phyloP scores from a whole-genome alignment of 2,888 invertebrate genomes.

The Drosophila crucigera region DNA sequence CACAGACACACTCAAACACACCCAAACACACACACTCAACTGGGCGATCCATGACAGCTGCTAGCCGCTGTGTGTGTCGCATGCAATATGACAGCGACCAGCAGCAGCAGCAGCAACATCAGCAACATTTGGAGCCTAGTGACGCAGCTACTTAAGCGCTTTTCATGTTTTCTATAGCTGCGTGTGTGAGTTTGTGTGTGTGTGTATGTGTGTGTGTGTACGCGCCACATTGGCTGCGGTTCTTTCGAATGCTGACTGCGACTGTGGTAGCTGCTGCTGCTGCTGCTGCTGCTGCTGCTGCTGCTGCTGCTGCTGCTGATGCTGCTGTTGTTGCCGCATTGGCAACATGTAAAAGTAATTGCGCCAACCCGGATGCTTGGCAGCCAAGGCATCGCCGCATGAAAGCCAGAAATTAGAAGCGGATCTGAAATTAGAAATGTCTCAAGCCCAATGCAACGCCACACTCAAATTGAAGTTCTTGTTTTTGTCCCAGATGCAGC shows the following conservation, averaged over 20 bases:
- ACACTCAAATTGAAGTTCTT: constrained; percentile 9
- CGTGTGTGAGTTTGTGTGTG: constrained; percentile 25
- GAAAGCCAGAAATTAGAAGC: constrained; percentile 80
- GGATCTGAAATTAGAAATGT: constrained; percentile 80
- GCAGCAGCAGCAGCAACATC: constrained; percentile 41
- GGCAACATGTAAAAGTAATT: constrained; percentile 80
- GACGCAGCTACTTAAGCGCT: constrained; percentile 76
- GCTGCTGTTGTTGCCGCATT: constrained; percentile 63
- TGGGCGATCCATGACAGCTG: constrained; percentile 40
- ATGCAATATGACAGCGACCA: constrained; percentile 55
- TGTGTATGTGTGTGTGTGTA: constrained; percentile 22
- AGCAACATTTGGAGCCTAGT: constrained; percentile 62
- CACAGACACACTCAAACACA: constrained; percentile 29
- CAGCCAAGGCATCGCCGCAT: constrained; percentile 59
- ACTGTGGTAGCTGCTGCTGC: constrained; percentile 51
- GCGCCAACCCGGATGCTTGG: constrained; percentile 76
- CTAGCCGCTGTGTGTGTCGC: constrained; percentile 46
- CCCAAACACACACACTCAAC: constrained; percentile 14
- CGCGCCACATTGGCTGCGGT: constrained; percentile 79
- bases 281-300: constrained; percentile 43
- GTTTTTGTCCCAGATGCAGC: neutral
- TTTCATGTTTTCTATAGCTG: constrained; percentile 31
- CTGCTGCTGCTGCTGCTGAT: constrained; percentile 43
- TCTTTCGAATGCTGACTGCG: constrained; percentile 62
- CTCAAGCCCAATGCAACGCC: constrained; percentile 62